These are phyloP conservation scores for Champsocephalus gunnari DNA, from an alignment of 2,797 vertebrate genomes.

Conservation along the genomic window DNA sequence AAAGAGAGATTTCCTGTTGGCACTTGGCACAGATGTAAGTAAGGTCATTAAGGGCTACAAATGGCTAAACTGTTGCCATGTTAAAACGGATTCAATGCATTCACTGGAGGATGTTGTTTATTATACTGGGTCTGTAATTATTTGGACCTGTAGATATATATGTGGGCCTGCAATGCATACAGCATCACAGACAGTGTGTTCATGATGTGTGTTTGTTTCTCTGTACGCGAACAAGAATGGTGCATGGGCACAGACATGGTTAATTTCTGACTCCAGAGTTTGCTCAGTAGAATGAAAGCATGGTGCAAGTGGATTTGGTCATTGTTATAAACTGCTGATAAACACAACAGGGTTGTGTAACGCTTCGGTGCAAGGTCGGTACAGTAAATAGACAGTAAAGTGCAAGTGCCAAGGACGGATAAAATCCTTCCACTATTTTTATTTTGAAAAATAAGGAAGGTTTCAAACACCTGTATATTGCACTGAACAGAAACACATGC, in stretches of 20 bases:
- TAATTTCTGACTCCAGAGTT: slow-evolving; percentile 9
- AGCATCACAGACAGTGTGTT: not conserved
- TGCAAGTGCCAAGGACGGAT: too few species aligned
- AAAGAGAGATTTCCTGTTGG: slow-evolving; percentile 33
- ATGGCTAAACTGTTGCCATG: not conserved
- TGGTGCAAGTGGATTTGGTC: not conserved
- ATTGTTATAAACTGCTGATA: not conserved
- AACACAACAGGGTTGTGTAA: not conserved
- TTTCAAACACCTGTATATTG: too few species aligned
- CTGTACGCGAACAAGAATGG: not conserved
- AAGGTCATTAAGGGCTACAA: not conserved
- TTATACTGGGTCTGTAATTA: not conserved
- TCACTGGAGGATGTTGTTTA: not conserved
- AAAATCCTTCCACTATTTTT: too few species aligned
- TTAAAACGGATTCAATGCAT: not conserved
- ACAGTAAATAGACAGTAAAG: too few species aligned
- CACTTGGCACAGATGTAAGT: slow-evolving; percentile 27
- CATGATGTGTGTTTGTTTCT: not conserved
- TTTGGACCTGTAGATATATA: not conserved
- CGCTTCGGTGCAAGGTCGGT: too few species aligned
- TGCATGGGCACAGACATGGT: not conserved
- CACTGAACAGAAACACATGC: too few species aligned
- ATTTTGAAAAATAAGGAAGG: too few species aligned
- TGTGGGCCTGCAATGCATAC: not conserved
- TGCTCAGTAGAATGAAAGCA: slow-evolving; percentile 1